Base-by-base conservation (phyloP, 1,140 invertebrate genomes). In the Danaus melanippus region DNA sequence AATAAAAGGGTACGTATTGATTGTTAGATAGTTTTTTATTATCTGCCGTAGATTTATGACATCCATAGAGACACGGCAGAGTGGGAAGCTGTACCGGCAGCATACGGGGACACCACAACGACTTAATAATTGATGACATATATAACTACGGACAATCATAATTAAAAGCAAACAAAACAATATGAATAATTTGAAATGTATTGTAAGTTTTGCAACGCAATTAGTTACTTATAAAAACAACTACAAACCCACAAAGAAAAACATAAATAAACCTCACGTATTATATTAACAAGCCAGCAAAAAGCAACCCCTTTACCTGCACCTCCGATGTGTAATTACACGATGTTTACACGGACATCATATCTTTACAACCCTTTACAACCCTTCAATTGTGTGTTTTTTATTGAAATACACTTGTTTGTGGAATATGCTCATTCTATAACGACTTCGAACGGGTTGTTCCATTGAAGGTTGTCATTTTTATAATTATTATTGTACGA, bases 341-440 rank as follows among this genome's bases (percentile, higher is more conserved):
- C 76, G 80, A 81, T 84, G 71, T 80, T 86, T 86, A 86, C 76
- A 84, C 81, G 83, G 70, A 69, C 73, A 76, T 83, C 73, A 82
- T 74, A 64, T 71, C 62, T 66, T 73, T 74, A 68, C 58, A 83
- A 81, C 76, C 63, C 73, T 79, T 83, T 62, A 64, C 67, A 80
- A 78, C 80, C 74, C 76, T 79, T 79, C 69, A 63, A 77, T 84
- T 85, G 74, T 80, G 49, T 32, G 53, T 70, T 84, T 82, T 79
- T 80, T 81, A 55, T 67, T 44, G 50, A 55, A 50, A 58, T 64
- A 64, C 77, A 79, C 78, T 76, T 80, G 76, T 67, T 52, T 60
- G 47, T 64, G 67, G 66, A 69, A 71, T 71, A 63, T 49, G 64
- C 21, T 32, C 2, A 1, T 5, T 32, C 21, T 7, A 15, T 15